Evolutionary conservation across 2,888 invertebrate species (phyloP).

Genomic region (Drosophila vallismaia): DNA sequence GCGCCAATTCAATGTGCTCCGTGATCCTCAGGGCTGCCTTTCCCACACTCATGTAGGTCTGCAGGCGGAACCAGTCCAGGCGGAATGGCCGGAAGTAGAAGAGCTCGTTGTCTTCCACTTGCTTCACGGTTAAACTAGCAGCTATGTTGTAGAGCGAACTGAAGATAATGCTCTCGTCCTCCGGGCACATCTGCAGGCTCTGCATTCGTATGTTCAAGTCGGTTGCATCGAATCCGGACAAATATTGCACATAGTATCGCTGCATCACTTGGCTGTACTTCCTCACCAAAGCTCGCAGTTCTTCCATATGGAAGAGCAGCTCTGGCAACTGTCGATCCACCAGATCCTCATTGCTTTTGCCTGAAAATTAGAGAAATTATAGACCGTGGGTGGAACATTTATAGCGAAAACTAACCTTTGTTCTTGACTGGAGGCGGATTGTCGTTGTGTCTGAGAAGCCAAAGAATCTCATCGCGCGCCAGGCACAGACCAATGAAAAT

Average conservation of each 20-base stretch:
- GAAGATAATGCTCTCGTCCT: slow-evolving; percentile 97
- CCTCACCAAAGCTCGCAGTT: slow-evolving; percentile 95
- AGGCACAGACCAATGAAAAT: slow-evolving; percentile 98
- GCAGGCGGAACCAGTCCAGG: slow-evolving; percentile 98
- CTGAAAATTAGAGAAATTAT: slow-evolving; percentile 35
- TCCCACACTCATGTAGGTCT: slow-evolving; percentile 94
- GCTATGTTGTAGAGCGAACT: slow-evolving; percentile 96
- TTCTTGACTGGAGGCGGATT: slow-evolving; percentile 95
- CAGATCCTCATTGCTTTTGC: slow-evolving; percentile 92
- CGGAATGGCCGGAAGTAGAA: slow-evolving; percentile 98
- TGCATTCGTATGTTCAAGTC: slow-evolving; percentile 94
- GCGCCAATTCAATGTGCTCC: slow-evolving; percentile 94
- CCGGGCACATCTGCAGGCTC: slow-evolving; percentile 92
- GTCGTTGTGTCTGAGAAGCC: slow-evolving; percentile 97
- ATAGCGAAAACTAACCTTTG: slow-evolving; percentile 85
- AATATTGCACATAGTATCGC: slow-evolving; percentile 98
- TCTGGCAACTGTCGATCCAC: slow-evolving; percentile 98
- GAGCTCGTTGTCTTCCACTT: slow-evolving; percentile 97
- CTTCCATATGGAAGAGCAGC: slow-evolving; percentile 98
- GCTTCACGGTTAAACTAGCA: slow-evolving; percentile 93
- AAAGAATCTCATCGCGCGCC: slow-evolving; percentile 98
- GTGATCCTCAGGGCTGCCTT: slow-evolving; percentile 91
- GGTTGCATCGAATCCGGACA: slow-evolving; percentile 97
- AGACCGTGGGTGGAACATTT: neutral
- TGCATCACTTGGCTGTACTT: slow-evolving; percentile 99